Evolutionary conservation across 2,113 vertebrate genomes (phyloP), one percentile per base, ranked within the genome.

Genomic region (Heterocephalus glaber): DNA sequence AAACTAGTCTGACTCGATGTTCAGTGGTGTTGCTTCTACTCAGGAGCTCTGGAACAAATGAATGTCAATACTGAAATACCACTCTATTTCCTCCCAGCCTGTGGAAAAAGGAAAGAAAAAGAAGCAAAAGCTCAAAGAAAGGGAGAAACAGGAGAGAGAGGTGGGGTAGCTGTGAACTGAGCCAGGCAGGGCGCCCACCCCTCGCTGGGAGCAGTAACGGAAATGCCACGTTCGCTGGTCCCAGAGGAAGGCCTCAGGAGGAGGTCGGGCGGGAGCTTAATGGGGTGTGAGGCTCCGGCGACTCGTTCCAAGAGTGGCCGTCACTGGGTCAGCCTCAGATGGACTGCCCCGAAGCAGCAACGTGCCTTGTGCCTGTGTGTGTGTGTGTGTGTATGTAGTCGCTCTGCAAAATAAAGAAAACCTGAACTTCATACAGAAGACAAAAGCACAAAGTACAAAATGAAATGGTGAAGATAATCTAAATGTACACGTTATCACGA

Each of bases 101-200:
- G 66, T 3, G 17, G n/a, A n/a, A 70, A 38, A 70, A n/a, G 3
- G 68, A 26, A 41, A 72, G n/a, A 26, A 72, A 11, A 24, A 49
- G 47, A 49, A 49, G 47, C 47, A 49, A 49, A 9, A 44, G 10
- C 70, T 6, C 38, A 12, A 11, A 44, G 38, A 10, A n/a, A 68
- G 9, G 38, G 22, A 72, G 70, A 12, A 38, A 8, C 3, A 1
- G 0, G 47, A 47, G 2, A 35, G 44, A 41, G 44, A 44, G 20
- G 17, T 1, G 30, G 1, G 24, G 1, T 2, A 10, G 7, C 24
- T 22, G 17, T 11, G 44, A 47, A 26, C 30, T 1, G 9, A 66
- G 74, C 33, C 41, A 35, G 13, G 0, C 7, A 11, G 47, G 11
- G 28, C 2, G 11, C 13, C 33, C 44, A 47, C 9, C 30, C 4